These are phyloP conservation scores for Eubasilissa regina DNA, from an alignment of 1,140 invertebrate genomes.

Conservation along the genomic window DNA sequence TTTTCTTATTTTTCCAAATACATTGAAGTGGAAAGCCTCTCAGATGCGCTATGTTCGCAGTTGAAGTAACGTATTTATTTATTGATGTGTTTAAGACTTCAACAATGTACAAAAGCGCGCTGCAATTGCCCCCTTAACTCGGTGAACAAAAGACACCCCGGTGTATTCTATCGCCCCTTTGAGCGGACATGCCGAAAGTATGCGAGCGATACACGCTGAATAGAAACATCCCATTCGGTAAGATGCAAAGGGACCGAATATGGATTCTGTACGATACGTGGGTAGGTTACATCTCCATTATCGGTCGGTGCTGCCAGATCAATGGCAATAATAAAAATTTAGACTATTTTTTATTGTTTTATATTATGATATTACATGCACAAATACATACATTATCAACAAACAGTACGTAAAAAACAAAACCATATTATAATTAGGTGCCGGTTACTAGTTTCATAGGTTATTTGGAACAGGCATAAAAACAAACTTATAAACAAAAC, in stretches of 20 bases:
- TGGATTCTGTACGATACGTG: slow-evolving; percentile 32
- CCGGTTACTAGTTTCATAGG: too few species aligned
- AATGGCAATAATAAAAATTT: neutral
- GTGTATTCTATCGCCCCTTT: slow-evolving; percentile 23
- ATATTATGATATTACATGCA: too few species aligned
- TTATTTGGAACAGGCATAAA: too few species aligned
- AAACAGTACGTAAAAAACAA: too few species aligned
- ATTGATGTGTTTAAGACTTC: slow-evolving; percentile 53
- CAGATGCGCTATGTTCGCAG: neutral
- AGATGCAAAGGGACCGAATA: slow-evolving; percentile 5
- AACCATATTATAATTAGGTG: too few species aligned
- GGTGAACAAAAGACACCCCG: slow-evolving; percentile 43
- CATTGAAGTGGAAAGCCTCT: slow-evolving; percentile 19
- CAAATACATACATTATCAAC: too few species aligned
- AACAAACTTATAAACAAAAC: too few species aligned
- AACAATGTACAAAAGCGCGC: slow-evolving; percentile 50
- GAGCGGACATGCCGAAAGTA: slow-evolving; percentile 45
- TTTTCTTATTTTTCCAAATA: neutral
- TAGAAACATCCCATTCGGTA: slow-evolving; percentile 34
- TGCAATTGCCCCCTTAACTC: slow-evolving; percentile 52
- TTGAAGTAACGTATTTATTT: slow-evolving; percentile 48
- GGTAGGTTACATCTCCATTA: slow-evolving; percentile 54
- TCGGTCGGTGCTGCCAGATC: slow-evolving; percentile 42
- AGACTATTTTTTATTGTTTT: neutral
- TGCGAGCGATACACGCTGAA: slow-evolving; percentile 10